phyloP scores from a whole-genome alignment of 2,888 invertebrate species.

The Aleiodes alternator region DNA sequence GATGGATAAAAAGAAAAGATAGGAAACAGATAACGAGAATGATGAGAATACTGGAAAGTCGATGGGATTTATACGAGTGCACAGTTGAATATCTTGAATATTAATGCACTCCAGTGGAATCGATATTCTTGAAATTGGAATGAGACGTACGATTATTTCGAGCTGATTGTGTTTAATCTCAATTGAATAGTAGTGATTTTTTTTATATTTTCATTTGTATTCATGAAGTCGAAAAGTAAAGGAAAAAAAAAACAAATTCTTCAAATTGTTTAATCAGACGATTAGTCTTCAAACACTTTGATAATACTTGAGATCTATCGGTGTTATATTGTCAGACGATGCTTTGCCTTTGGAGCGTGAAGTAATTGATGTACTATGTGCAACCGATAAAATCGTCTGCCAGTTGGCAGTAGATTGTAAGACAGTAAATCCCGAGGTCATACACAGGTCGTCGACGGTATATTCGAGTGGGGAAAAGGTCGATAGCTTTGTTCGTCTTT shows the following conservation, averaged over 20 bases:
- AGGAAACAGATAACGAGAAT: conserved; percentile 17
- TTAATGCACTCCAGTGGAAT: conserved; percentile 9
- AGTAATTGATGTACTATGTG: conserved; percentile 51
- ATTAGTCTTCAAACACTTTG: conserved; percentile 3
- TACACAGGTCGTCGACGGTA: conserved; percentile 21
- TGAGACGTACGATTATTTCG: neutral
- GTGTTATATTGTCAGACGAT: conserved; percentile 18
- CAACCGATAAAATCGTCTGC: conserved; percentile 52
- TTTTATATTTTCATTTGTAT: neutral
- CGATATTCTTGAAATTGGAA: neutral
- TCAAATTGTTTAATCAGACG: neutral
- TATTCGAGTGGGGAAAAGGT: conserved; percentile 20
- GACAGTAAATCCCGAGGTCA: conserved; percentile 41
- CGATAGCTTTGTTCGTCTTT: conserved; percentile 32
- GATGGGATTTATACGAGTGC: conserved; percentile 22
- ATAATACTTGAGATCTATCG: neutral
- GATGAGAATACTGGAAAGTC: conserved; percentile 12
- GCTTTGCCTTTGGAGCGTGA: conserved; percentile 16
- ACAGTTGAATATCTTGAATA: conserved; percentile 12
- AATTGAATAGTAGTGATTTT: neutral
- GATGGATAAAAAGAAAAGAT: neutral
- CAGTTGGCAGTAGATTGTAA: conserved; percentile 54
- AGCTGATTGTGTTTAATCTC: conserved; percentile 8
- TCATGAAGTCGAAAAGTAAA: neutral
- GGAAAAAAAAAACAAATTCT: neutral